Conservation (phyloP, 2,797 vertebrate genomes). For the Cyprinella venusta region DNA sequence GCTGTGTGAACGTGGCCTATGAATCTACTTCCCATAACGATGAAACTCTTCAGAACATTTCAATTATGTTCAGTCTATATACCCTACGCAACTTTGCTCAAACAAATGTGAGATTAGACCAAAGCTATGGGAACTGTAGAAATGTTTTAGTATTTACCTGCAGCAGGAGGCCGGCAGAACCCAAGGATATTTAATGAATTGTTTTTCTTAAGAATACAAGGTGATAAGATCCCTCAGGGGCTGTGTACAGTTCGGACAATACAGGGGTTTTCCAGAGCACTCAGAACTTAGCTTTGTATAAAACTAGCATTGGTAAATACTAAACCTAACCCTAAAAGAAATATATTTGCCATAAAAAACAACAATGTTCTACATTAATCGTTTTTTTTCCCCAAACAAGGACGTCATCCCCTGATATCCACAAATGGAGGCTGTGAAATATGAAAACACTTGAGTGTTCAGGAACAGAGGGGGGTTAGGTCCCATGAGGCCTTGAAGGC, state of each 20-base stretch:
- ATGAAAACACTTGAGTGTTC: constrained; percentile 21
- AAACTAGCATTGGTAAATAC: background rate
- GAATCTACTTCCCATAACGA: too few species aligned
- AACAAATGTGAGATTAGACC: background rate
- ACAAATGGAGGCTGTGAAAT: background rate
- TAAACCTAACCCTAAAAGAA: background rate
- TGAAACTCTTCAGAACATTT: too few species aligned
- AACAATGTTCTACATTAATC: background rate
- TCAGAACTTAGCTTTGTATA: background rate
- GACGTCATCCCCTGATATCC: background rate
- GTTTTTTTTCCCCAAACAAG: background rate
- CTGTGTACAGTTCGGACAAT: background rate
- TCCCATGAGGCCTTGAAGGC: constrained; percentile 19
- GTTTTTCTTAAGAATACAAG: background rate
- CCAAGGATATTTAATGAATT: background rate
- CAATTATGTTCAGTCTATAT: too few species aligned
- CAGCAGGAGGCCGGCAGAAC: background rate
- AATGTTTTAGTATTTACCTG: background rate
- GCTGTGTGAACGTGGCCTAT: too few species aligned
- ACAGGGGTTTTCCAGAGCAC: constrained; percentile 6
- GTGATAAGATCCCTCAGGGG: background rate
- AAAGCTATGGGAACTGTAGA: background rate
- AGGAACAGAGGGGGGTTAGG: constrained; percentile 22
- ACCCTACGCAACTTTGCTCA: too few species aligned
- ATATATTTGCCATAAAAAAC: background rate